phyloP scores from a whole-genome alignment of 30 jellyfish, hydroid and myxozoan genomes.

The Phacellophora camtschatica region DNA sequence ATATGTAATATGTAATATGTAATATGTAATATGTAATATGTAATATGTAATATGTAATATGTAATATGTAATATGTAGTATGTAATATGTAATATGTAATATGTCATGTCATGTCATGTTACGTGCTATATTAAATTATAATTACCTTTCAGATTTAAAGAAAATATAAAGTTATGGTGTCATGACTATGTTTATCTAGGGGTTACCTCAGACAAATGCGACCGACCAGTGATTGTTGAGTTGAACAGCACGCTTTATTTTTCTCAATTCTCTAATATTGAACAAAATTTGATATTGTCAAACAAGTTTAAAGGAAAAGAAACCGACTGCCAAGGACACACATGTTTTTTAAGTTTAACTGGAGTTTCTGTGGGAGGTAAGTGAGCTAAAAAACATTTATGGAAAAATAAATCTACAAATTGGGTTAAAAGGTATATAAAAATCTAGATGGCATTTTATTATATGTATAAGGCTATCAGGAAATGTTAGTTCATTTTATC shows the following conservation, averaged over 20 bases:
- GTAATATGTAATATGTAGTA: too few species aligned
- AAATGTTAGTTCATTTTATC: too few species aligned
- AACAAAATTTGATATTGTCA: not conserved
- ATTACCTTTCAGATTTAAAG: not conserved
- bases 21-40: too few species aligned
- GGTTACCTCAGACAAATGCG: not conserved
- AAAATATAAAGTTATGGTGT: conserved; percentile 10
- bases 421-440: too few species aligned
- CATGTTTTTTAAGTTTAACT: not conserved
- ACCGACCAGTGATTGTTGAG: conserved; percentile 1
- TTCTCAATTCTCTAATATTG: not conserved
- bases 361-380: conserved; percentile 12
- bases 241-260: not conserved
- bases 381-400: not conserved
- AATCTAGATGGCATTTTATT: too few species aligned
- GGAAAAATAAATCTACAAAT: too few species aligned
- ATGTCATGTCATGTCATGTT: too few species aligned
- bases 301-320: not conserved
- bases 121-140: too few species aligned
- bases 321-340: conserved; percentile 20
- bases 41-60: too few species aligned
- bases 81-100: too few species aligned
- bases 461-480: too few species aligned
- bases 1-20: too few species aligned
- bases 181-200: not conserved